Percentiles rank a stretch among this genome's conserved stretches.
Evolutionary conservation across 2,888 invertebrate genomes (phyloP).

Genomic region (Sinodicranocentrus sp.): DNA sequence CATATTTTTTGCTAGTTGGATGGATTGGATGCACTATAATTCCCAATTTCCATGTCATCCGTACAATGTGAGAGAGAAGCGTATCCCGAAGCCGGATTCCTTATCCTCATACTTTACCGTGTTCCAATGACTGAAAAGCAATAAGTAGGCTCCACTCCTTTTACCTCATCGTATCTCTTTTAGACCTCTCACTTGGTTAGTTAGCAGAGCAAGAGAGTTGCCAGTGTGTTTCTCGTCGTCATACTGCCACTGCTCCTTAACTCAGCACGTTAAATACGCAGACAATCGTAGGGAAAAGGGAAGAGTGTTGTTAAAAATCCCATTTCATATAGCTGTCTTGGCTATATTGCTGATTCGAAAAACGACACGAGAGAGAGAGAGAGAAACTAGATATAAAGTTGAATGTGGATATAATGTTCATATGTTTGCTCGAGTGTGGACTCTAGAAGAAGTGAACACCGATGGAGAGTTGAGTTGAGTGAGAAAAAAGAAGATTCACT

Average conservation of each 20-base stretch:
- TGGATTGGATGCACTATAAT: slow-evolving; percentile 34
- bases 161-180: slow-evolving; percentile 6
- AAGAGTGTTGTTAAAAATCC: too few relatives aligned
- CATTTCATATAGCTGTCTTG: too few relatives aligned
- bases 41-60: slow-evolving; percentile 5
- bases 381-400: too few relatives aligned
- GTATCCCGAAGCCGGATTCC: not conserved
- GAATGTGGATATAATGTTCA: too few relatives aligned
- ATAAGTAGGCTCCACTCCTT: slow-evolving; percentile 9
- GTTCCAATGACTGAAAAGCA: slow-evolving; percentile 16
- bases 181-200: slow-evolving; percentile 1
- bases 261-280: too few relatives aligned
- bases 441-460: too few relatives aligned
- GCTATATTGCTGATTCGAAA: too few relatives aligned
- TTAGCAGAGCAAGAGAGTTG: not conserved
- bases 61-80: not conserved
- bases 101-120: not conserved
- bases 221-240: not conserved
- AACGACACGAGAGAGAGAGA: too few relatives aligned
- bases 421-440: too few relatives aligned
- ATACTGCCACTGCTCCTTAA: too few relatives aligned
- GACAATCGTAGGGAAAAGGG: too few relatives aligned
- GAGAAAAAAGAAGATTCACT: slow-evolving; percentile 51
- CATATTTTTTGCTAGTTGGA: slow-evolving; percentile 3
- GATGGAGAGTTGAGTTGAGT: not conserved